Evolutionary conservation across 1,140 invertebrate genomes (phyloP).

Genomic region (Lineus longissimus): DNA sequence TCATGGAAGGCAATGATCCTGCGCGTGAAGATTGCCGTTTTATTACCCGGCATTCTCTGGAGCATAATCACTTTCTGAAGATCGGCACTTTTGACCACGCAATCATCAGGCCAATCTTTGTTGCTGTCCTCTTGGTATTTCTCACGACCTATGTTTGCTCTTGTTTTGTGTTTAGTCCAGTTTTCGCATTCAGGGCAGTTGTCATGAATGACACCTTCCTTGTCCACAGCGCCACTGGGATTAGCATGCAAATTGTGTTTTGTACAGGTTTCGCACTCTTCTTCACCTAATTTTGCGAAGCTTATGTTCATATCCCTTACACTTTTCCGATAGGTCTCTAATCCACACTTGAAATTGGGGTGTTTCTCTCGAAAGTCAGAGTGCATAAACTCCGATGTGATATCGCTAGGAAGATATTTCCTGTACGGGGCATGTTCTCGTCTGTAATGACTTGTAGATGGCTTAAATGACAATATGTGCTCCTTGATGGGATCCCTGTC

Average conservation of each 20-base stretch:
- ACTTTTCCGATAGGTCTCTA: neutral
- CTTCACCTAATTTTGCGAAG: constrained; percentile 6
- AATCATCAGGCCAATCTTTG: neutral
- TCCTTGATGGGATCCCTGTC: neutral
- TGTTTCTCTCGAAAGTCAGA: neutral
- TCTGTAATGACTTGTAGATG: constrained; percentile 3
- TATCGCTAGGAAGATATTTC: constrained; percentile 4
- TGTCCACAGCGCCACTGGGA: neutral
- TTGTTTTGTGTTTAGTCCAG: neutral
- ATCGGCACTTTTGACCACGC: neutral
- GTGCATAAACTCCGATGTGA: neutral
- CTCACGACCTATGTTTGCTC: neutral
- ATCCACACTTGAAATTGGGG: neutral
- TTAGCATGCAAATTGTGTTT: neutral
- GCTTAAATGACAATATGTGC: neutral
- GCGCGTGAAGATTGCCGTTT: constrained; percentile 11
- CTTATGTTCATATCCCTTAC: constrained; percentile 1
- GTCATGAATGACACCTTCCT: neutral
- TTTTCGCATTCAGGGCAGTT: neutral
- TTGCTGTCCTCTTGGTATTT: neutral
- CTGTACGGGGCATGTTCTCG: constrained; percentile 10
- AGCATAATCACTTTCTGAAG: constrained; percentile 15
- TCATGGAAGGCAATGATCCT: constrained; percentile 10
- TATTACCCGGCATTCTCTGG: constrained; percentile 1
- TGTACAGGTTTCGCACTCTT: constrained; percentile 7